Conservation (phyloP, 1,140 invertebrate genomes). For the Zeugodacus cucurbitae region DNA sequence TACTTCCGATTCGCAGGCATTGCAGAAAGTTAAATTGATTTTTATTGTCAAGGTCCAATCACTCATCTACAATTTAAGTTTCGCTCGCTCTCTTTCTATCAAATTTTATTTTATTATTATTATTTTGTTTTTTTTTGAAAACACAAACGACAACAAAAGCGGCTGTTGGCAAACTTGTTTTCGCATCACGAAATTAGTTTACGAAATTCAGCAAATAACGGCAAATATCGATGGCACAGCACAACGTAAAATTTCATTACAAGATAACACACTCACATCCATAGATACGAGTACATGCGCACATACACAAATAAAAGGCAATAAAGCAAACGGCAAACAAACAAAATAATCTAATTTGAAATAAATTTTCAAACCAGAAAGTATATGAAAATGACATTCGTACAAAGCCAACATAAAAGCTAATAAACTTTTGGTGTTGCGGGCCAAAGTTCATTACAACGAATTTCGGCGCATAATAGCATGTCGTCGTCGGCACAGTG, state of each 20-base stretch:
- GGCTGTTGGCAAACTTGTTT: slow-evolving; percentile 22
- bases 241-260: background rate
- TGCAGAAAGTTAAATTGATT: slow-evolving; percentile 15
- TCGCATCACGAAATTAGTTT: background rate
- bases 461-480: background rate
- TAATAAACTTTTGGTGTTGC: slow-evolving; percentile 12
- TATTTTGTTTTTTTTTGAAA: background rate
- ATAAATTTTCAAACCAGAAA: slow-evolving; percentile 26
- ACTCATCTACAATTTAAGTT: background rate
- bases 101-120: too few species aligned
- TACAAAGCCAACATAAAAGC: slow-evolving; percentile 32
- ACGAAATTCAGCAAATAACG: background rate
- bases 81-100: background rate
- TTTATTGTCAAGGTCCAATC: background rate
- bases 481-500: too few species aligned
- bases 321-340: background rate
- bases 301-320: background rate
- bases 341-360: slow-evolving; percentile 24
- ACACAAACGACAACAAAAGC: background rate
- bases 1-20: background rate
- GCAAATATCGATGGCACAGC: background rate
- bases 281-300: background rate
- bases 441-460: background rate
- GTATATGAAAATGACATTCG: slow-evolving; percentile 35
- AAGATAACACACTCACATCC: background rate